These are phyloP conservation scores for Glareola pratincola DNA, from an alignment of 2,113 vertebrate species.

Conservation along the genomic window DNA sequence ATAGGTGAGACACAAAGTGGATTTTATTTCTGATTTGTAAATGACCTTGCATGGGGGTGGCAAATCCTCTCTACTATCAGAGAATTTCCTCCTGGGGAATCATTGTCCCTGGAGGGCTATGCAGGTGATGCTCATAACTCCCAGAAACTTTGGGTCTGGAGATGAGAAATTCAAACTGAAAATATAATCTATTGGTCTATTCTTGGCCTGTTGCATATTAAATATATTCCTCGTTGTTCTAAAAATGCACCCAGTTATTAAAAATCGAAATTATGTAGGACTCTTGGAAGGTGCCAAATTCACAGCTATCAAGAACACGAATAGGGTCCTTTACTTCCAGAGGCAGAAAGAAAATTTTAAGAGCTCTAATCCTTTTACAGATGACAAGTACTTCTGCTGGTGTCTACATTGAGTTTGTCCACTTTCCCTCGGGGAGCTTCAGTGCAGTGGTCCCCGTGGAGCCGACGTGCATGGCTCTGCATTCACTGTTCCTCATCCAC, in stretches of 20 bases:
- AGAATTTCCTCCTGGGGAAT: neutral
- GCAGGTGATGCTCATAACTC: neutral
- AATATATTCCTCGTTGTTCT: neutral
- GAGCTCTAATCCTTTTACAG: neutral
- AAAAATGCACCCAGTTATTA: neutral
- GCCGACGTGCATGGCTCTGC: neutral
- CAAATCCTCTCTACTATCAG: neutral
- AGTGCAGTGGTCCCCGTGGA: fast-evolving
- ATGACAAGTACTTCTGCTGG: neutral
- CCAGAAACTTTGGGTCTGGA: neutral
- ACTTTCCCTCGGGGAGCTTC: neutral
- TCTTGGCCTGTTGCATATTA: neutral
- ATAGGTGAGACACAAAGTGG: neutral
- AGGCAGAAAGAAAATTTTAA: neutral
- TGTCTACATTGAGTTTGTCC: neutral
- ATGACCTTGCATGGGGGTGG: neutral
- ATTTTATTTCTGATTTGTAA: neutral
- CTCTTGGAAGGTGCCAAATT: neutral
- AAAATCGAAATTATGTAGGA: neutral
- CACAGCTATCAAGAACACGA: neutral
- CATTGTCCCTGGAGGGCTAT: neutral
- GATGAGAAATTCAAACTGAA: neutral
- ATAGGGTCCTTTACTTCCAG: neutral
- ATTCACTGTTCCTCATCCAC: neutral
- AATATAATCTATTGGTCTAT: neutral